A percentile compares a stretch with the other conserved stretches of the same genome.
Evolutionary conservation across 2,888 invertebrate species (phyloP).

Genomic region (Leuctra nigra): DNA sequence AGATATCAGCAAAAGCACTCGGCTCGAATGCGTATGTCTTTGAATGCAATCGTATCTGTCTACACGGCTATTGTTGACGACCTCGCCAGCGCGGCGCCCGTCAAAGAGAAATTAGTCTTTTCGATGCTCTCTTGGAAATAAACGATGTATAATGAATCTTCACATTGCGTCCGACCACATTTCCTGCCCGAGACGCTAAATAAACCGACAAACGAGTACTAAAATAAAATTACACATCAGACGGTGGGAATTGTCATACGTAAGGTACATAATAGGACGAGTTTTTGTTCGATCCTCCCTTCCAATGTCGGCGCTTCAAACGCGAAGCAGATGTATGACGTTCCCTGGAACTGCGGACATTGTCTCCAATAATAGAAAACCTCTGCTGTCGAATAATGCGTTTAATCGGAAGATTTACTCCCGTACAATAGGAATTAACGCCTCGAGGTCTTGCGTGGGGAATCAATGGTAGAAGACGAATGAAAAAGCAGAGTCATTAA

Average conservation of each 20-base stretch:
- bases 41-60: no score
- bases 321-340: neutral
- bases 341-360: neutral
- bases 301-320: neutral
- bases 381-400: neutral
- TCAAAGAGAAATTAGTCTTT: neutral
- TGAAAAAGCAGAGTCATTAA: conserved; percentile 2
- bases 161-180: neutral
- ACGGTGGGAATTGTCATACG: conserved; percentile 4
- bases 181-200: neutral
- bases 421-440: neutral
- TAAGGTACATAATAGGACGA: neutral
- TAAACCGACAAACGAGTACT: neutral
- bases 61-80: no score
- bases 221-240: neutral
- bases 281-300: neutral
- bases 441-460: neutral
- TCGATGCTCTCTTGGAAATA: neutral
- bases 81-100: no score
- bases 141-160: conserved; percentile 1
- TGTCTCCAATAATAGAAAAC: neutral
- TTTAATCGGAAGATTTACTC: neutral
- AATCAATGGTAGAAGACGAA: no score
- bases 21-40: no score
- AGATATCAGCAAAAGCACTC: no score